Conservation (phyloP, 2,888 invertebrate genomes). For the Parelbella ahira region DNA sequence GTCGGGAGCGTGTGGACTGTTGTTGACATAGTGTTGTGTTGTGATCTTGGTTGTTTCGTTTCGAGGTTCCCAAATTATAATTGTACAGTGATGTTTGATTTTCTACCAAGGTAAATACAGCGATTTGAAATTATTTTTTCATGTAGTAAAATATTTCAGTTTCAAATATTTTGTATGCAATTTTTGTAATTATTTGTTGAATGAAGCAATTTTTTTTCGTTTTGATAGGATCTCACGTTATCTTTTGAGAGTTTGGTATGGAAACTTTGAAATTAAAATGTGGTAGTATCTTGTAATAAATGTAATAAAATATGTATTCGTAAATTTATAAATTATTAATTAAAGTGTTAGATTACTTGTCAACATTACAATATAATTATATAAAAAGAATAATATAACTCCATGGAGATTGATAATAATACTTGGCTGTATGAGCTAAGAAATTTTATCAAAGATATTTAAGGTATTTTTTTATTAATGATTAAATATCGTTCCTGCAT, state of each 20-base stretch:
- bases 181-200: neutral
- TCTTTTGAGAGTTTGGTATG: too few relatives aligned
- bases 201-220: constrained; percentile 12
- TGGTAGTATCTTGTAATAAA: too few relatives aligned
- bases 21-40: constrained; percentile 23
- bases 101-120: neutral
- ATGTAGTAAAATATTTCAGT: neutral
- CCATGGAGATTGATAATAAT: too few relatives aligned
- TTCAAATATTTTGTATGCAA: neutral
- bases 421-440: too few relatives aligned
- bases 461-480: too few relatives aligned
- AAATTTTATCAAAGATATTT: too few relatives aligned
- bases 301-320: too few relatives aligned
- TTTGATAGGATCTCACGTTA: too few relatives aligned
- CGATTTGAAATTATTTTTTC: constrained; percentile 11
- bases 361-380: neutral
- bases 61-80: constrained; percentile 27
- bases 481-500: too few relatives aligned
- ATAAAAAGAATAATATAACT: too few relatives aligned
- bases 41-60: constrained; percentile 25
- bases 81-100: constrained; percentile 6
- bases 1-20: neutral
- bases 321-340: too few relatives aligned
- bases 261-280: too few relatives aligned
- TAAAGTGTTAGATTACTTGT: neutral